A percentile compares a stretch with the other conserved stretches of the same genome.
These are phyloP conservation scores for Drosophila lowei DNA, from an alignment of 1,140 invertebrate species.

Conservation along the genomic window DNA sequence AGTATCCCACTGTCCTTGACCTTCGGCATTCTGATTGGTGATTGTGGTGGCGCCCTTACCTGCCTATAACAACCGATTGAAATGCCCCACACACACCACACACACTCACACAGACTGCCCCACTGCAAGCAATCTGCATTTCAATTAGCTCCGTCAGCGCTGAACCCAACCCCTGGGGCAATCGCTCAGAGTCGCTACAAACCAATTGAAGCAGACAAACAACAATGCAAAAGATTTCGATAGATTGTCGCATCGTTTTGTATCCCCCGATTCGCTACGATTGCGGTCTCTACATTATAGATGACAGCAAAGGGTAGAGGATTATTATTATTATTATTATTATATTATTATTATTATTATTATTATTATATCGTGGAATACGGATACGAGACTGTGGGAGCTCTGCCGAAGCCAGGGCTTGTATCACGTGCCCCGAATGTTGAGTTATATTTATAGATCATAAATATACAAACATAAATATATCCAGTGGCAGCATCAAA, in stretches of 20 bases:
- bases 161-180: constrained; percentile 7
- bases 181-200: constrained; percentile 26
- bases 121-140: constrained; percentile 42
- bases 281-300: no score
- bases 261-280: not conserved
- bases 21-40: constrained; percentile 8
- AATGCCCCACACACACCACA: not conserved
- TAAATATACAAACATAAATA: constrained; percentile 2
- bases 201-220: constrained; percentile 33
- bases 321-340: no score
- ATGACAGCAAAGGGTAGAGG: no score
- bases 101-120: not conserved
- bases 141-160: constrained; percentile 24
- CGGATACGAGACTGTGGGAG: no score
- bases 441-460: constrained; percentile 33
- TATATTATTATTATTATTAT: no score
- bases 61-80: constrained; percentile 16
- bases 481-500: constrained; percentile 1
- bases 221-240: constrained; percentile 15
- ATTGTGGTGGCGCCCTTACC: constrained; percentile 13
- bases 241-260: no score
- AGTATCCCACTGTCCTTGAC: constrained; percentile 2
- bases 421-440: no score
- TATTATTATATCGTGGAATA: no score
- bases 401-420: no score